Evolutionary conservation across 1,140 invertebrate genomes (phyloP).

Genomic region (Drosophila navojoa): DNA sequence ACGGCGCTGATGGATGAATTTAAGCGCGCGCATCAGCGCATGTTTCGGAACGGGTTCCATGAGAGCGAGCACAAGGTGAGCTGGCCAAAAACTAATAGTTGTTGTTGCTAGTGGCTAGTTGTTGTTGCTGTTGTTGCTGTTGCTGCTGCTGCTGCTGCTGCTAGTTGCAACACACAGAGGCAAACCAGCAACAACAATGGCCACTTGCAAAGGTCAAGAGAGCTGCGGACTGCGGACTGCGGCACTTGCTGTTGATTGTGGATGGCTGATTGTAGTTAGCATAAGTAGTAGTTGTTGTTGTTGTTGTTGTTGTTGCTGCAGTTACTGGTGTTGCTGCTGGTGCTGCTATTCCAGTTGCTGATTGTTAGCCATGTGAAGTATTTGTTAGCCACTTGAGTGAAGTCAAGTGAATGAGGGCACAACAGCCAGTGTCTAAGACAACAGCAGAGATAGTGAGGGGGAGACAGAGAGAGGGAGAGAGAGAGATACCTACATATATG

Average conservation of each 20-base stretch:
- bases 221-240: slow-evolving; percentile 43
- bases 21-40: slow-evolving; percentile 92
- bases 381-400: slow-evolving; percentile 37
- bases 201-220: slow-evolving; percentile 69
- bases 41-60: slow-evolving; percentile 88
- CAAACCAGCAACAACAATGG: slow-evolving; percentile 20
- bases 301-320: slow-evolving; percentile 17
- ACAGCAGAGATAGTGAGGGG: neutral
- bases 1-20: slow-evolving; percentile 94
- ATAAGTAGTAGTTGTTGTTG: slow-evolving; percentile 18
- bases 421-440: slow-evolving; percentile 5
- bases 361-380: slow-evolving; percentile 39
- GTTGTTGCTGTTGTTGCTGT: slow-evolving; percentile 29
- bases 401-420: slow-evolving; percentile 34
- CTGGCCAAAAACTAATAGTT: slow-evolving; percentile 20
- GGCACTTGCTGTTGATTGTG: slow-evolving; percentile 44
- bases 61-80: slow-evolving; percentile 83
- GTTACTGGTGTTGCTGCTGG: neutral
- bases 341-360: neutral
- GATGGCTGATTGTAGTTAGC: slow-evolving; percentile 10
- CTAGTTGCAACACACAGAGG: slow-evolving; percentile 34
- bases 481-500: neutral
- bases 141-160: slow-evolving; percentile 2
- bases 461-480: neutral
- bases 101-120: slow-evolving; percentile 18